Conservation (phyloP, 2,113 vertebrate species). For the Podiceps cristatus region DNA sequence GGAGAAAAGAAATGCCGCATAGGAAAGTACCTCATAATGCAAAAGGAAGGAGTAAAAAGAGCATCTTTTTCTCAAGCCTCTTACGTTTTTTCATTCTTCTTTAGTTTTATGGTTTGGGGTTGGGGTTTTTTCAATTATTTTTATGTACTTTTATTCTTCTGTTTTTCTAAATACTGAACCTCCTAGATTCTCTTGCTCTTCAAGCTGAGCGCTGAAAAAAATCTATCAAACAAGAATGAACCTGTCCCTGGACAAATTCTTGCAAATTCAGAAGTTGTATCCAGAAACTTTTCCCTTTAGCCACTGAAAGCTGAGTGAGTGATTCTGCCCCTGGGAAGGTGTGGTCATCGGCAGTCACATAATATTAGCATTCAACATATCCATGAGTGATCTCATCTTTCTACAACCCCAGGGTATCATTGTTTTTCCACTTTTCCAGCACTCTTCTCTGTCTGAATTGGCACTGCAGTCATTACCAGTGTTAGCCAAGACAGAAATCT, state of each 20-base stretch:
- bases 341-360: constrained; percentile 31
- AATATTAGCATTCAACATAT: constrained; percentile 24
- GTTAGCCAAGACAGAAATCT: neutral
- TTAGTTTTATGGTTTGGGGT: neutral
- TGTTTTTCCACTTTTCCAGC: constrained; percentile 4
- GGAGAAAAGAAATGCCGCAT: neutral
- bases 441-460: neutral
- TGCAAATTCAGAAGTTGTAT: neutral
- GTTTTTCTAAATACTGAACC: neutral
- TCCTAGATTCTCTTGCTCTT: neutral
- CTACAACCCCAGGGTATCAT: neutral
- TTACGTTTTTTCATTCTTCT: neutral
- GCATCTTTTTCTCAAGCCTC: neutral
- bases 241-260: constrained; percentile 17
- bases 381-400: constrained; percentile 29
- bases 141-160: neutral
- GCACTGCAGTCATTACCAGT: neutral
- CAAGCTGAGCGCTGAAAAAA: neutral
- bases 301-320: neutral
- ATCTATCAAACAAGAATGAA: neutral
- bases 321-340: constrained; percentile 48
- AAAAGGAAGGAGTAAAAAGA: neutral
- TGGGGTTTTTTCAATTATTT: neutral
- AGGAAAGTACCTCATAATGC: neutral
- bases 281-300: neutral